These are phyloP conservation scores for Ictalurus furcatus DNA, from an alignment of 2,113 vertebrate species.

Conservation along the genomic window DNA sequence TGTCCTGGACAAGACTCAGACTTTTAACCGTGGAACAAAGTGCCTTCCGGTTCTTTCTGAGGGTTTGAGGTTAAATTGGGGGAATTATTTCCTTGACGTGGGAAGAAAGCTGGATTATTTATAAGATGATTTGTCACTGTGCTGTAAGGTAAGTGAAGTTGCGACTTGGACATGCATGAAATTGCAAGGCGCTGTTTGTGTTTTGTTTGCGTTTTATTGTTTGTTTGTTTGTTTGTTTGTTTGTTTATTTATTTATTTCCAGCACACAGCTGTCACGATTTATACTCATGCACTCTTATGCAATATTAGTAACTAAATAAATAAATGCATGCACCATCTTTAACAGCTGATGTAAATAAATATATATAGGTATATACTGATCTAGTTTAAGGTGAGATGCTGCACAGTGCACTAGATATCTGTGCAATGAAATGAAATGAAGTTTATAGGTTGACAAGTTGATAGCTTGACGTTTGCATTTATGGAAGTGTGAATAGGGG, in stretches of 20 bases:
- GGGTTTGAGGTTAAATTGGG: neutral
- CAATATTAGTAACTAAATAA: neutral
- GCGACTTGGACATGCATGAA: conserved; percentile 48
- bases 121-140: conserved; percentile 42
- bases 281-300: neutral
- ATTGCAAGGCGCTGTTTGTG: neutral
- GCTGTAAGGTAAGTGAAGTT: conserved; percentile 71
- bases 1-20: conserved; percentile 8
- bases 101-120: conserved; percentile 35
- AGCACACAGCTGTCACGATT: neutral
- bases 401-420: neutral
- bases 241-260: neutral
- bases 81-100: conserved; percentile 44
- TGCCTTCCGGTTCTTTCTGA: neutral
- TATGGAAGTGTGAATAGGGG: neutral
- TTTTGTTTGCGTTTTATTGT: neutral
- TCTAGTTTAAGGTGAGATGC: too few species aligned
- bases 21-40: neutral
- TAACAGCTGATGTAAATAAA: neutral
- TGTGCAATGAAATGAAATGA: neutral
- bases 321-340: neutral
- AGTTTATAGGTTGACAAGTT: neutral
- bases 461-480: neutral
- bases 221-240: neutral
- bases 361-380: neutral